Conservation (phyloP, 2,797 vertebrate species). For the Clarias platycephalus region DNA sequence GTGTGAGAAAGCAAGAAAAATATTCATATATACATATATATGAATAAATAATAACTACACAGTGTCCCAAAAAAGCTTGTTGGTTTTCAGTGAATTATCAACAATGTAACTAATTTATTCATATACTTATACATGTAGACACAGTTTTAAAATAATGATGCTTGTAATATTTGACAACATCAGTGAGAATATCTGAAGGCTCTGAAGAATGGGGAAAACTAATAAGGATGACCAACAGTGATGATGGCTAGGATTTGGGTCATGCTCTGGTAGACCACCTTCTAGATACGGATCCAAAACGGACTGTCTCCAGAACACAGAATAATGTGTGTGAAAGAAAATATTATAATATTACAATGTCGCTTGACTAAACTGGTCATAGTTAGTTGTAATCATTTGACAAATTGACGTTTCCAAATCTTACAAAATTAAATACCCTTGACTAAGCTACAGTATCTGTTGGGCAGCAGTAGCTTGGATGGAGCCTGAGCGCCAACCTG, state of each 20-base stretch:
- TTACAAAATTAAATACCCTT: not conserved
- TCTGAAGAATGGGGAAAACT: not conserved
- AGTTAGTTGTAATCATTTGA: not conserved
- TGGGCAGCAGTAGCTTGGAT: no score
- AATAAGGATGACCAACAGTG: not conserved
- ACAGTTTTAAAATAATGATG: not conserved
- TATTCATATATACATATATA: not conserved
- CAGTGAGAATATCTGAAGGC: no score
- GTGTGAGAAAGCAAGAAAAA: conserved; percentile 20
- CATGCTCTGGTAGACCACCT: not conserved
- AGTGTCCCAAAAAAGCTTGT: no score
- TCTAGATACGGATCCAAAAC: not conserved
- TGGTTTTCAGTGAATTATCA: not conserved
- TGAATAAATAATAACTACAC: not conserved
- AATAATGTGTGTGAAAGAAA: not conserved
- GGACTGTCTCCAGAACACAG: no score
- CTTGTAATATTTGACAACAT: not conserved
- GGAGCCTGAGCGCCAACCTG: no score
- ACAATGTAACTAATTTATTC: not conserved
- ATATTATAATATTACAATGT: not conserved
- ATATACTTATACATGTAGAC: not conserved
- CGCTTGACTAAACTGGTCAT: not conserved
- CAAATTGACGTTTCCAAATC: not conserved
- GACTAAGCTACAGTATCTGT: not conserved
- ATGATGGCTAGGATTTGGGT: not conserved